Conservation (phyloP, 1,140 invertebrate genomes). For the Battus philenor region DNA sequence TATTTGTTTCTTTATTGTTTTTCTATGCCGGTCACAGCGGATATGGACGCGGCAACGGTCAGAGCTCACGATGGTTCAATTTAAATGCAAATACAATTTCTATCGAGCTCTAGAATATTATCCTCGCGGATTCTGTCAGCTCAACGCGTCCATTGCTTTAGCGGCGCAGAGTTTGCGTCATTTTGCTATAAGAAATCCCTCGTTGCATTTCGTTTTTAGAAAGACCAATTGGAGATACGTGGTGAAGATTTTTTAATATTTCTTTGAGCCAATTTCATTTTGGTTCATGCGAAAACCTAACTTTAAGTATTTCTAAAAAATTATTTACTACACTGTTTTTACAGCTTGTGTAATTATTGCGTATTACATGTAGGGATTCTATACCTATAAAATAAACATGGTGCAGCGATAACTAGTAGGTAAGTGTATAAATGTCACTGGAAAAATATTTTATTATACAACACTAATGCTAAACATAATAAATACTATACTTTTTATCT, state of each 20-base stretch:
- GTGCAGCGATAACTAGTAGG: no score
- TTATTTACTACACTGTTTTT: neutral
- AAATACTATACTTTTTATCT: no score
- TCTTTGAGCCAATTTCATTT: neutral
- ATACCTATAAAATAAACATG: no score
- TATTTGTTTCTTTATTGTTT: neutral
- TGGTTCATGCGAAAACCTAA: neutral
- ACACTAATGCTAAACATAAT: no score
- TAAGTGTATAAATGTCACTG: no score
- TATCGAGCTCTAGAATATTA: constrained; percentile 26
- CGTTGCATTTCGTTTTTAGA: neutral
- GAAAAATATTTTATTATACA: no score
- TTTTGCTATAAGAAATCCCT: constrained; percentile 20
- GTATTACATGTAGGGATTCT: no score
- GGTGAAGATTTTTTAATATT: neutral
- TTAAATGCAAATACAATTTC: constrained; percentile 45
- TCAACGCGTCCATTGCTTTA: constrained; percentile 31
- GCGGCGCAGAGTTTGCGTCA: constrained; percentile 22
- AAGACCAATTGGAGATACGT: neutral
- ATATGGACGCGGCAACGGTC: constrained; percentile 1
- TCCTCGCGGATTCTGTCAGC: constrained; percentile 32
- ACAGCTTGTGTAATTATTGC: no score
- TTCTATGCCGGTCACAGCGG: neutral
- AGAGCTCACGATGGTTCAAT: constrained; percentile 25
- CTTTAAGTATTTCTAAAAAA: neutral